Evolutionary conservation across 2,797 vertebrate species (phyloP), one percentile per base, ranked within the genome.

Genomic region (Oophaga sylvatica): DNA sequence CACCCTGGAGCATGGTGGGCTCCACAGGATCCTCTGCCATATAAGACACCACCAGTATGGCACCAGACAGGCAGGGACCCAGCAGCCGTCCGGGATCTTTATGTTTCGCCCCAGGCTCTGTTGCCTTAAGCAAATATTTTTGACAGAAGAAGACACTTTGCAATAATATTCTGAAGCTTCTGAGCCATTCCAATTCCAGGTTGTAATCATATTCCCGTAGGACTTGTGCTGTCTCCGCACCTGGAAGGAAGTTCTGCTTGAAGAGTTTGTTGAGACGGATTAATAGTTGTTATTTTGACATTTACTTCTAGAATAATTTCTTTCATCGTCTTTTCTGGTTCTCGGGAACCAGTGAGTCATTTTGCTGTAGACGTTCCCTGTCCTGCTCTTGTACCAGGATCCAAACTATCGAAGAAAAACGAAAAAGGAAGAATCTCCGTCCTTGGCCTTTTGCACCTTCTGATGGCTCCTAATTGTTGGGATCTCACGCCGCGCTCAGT

Each of bases 261-360:
- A 77, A 17, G 75, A 77, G 75, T 77, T 77, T 77, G 45, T 53
- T 56, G 45, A 77, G 75, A 56, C 8, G 75, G 41, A 56, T 77
- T 77, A 77, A 56, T 56, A 77, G 22, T 77, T 77, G 48, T 77
- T 77, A 77, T 77, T 77, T 56, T 77, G 75, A 77, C 75, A 77
- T 77, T 77, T 77, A 56, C 75, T 77, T 77, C 75, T 26, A n/a
- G 48, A 77, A 56, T 56, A 53, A 56, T 77, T 77, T 56, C 48
- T 56, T 56, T 56, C 75, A 48, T 77, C 75, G 26, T 77, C n/a
- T 16, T 56, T 56, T 45, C 48, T 1, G 75, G 26, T 77, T 53
- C 48, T 56, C 41, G 6, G 73, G 73, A 22, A 76, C 15, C 8
- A 6, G 45, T 8, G 48, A 77, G n/a, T 53, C 45, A 53, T 56